Evolutionary conservation across 2,113 vertebrate genomes (phyloP), one percentile per base, ranked within the genome.

Genomic region (Eptesicus fuscus): DNA sequence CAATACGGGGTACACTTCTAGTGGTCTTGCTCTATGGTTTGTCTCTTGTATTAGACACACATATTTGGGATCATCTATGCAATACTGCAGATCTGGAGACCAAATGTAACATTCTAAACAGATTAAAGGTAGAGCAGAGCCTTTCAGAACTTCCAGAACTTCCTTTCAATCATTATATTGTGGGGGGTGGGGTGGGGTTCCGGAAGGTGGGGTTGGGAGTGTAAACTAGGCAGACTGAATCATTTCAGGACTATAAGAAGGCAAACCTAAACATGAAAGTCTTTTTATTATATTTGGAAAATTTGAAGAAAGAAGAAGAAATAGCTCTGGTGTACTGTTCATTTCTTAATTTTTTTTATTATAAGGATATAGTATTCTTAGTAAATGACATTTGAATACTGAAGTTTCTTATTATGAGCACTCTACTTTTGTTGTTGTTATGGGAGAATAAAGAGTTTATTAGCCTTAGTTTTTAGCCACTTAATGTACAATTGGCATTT

Each of bases 331-430:
- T 37, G 18, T 3, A 47, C 32, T 88, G 8, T 22, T 76, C 2
- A 17, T 51, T 80, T 91, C 22, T 79, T 83, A 76, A 77, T 35
- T 20, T n/a, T 49, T 91, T 95, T 85, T 83, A 53, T 82, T 74
- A 13, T 49, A 88, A 87, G 22, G 18, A 76, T 79, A 4, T 18
- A 69, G 9, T n/a, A 18, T 85, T 89, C 10, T 49, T 82, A 71
- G 25, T 78, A 82, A 78, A 37, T 79, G 69, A 74, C 28, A 51
- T 71, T 91, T 65, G 47, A 47, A 83, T 63, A 86, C 17, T 93
- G 25, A 9, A 47, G 20, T 69, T 70, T 94, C 92, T 93, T 90
- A 83, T 88, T 88, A 53, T 32, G 17, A 93, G 12, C 82, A 37
- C 35, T 80, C 42, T 80, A 71, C 30, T 22, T 79, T 74, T 40